Percentiles rank a stretch among this genome's conserved stretches.
Conservation (phyloP, 2,888 invertebrate genomes). For the Terebella lapidaria region DNA sequence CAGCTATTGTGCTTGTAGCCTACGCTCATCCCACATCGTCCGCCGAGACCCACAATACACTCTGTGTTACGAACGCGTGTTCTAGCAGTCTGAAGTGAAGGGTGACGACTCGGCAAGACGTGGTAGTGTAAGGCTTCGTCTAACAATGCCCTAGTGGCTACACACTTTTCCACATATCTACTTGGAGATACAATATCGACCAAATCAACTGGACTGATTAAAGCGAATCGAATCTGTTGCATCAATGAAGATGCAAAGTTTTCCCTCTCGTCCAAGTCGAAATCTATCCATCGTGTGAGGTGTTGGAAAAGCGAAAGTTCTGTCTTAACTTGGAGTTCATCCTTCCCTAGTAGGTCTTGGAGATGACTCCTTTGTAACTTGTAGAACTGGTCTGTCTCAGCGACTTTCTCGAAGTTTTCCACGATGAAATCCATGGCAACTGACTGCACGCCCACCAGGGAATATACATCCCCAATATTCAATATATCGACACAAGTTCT, state of each 20-base stretch:
- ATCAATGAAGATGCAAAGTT: constrained; percentile 3
- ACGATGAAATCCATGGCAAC: constrained; percentile 9
- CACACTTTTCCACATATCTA: constrained; percentile 6
- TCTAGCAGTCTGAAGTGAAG: constrained; percentile 13
- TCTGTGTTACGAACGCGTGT: constrained; percentile 16
- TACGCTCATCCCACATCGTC: constrained; percentile 13
- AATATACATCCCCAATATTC: constrained; percentile 15
- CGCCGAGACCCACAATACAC: constrained; percentile 16
- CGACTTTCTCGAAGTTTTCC: constrained; percentile 12
- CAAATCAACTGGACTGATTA: constrained; percentile 17
- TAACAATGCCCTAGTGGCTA: constrained; percentile 7
- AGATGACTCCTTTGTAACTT: constrained; percentile 11
- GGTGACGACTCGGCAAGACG: constrained; percentile 15
- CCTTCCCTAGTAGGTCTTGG: constrained; percentile 4
- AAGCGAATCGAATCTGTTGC: constrained; percentile 12
- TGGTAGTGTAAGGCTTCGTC: constrained; percentile 20
- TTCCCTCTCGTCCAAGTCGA: constrained; percentile 5
- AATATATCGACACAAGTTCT: constrained; percentile 16
- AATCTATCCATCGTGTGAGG: constrained; percentile 12
- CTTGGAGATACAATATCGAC: constrained; percentile 15
- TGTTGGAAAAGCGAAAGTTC: constrained; percentile 12
- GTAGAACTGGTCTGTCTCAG: constrained; percentile 13
- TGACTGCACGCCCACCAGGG: constrained; percentile 3
- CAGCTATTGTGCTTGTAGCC: constrained; percentile 16
- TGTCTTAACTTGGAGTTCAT: not conserved